Evolutionary conservation across 2,113 vertebrate genomes (phyloP), one percentile per base, ranked within the genome.

Genomic region (Euleptes europaea): DNA sequence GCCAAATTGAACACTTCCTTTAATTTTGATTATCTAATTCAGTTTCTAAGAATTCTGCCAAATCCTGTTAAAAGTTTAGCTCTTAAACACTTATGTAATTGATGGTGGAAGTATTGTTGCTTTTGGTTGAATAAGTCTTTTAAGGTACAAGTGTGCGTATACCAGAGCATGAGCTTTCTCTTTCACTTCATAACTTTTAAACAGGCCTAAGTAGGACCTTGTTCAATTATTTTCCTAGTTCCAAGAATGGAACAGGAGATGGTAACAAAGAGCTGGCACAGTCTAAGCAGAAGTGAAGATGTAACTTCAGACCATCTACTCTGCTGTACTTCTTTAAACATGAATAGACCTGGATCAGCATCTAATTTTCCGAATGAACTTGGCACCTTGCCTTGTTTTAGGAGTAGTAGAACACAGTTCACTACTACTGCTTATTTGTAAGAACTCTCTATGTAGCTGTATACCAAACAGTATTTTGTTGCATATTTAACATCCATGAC

Each of bases 321-420:
- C 75, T 42, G 1, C n/a, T 80, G 63, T 78, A 60, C n/a, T 81
- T 84, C 82, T 8, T 54, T 86, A 33, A 87, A n/a, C 54, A 71
- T 88, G 63, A 65, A 4, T 72, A 82, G 40, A 44, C n/a, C 5
- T 67, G 0, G 2, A 6, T 69, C 44, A 40, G 28, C 15, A 47
- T 89, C 69, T 66, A 44, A 70, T 78, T 67, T 5, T 19, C 5
- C 79, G 31, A 72, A 35, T 35, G 28, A 44, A 66, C 35, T 28
- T 84, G 60, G 42, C 60, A 84, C 26, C 65, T 72, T 31, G 35
- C 42, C 60, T 38, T 33, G 21, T 4, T 84, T 49, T 57, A 75
- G 23, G 42, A 75, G 11, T 74, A 65, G 42, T 60, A 73, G 17
- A 14, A n/a, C n/a, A n/a, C n/a, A n/a, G 9, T 44, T 44, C 44